Conservation (phyloP, 2,888 invertebrate species). For the Lithophane socia region DNA sequence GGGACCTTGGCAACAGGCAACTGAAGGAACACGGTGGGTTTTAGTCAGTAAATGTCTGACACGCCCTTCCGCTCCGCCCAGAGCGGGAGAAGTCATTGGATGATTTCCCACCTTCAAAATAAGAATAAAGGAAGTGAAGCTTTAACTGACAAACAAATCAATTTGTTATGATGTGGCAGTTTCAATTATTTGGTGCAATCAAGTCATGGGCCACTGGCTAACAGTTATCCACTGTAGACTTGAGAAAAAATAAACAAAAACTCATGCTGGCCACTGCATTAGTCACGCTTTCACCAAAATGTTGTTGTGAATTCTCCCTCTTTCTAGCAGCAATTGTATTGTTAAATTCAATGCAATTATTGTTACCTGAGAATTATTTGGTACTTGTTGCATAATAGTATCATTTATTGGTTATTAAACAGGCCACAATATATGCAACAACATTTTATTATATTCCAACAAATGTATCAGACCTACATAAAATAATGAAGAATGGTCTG, state of each 20-base stretch:
- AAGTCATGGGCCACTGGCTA: slow-evolving; percentile 43
- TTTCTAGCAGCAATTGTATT: slow-evolving; percentile 13
- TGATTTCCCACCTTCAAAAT: no score
- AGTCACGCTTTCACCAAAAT: slow-evolving; percentile 53
- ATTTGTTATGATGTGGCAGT: slow-evolving; percentile 18
- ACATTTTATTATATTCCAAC: no score
- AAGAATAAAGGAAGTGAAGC: slow-evolving; percentile 22
- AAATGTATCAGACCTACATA: no score
- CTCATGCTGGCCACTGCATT: slow-evolving; percentile 22
- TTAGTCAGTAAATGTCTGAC: no score
- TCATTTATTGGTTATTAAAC: background rate
- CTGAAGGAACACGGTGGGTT: no score
- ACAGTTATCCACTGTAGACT: slow-evolving; percentile 10
- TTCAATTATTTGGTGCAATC: slow-evolving; percentile 16
- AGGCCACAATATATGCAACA: background rate
- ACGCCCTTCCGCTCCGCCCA: no score
- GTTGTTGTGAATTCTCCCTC: slow-evolving; percentile 24
- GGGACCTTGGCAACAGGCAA: no score
- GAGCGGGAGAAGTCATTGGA: no score
- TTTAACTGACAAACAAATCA: slow-evolving; percentile 1
- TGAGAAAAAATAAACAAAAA: slow-evolving; percentile 42
- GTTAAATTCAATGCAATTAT: background rate
- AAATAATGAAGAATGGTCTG: no score
- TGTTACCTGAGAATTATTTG: background rate
- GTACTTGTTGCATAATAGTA: background rate